Conservation (phyloP, 1,140 invertebrate genomes). For the Antheraea pernyi region DNA sequence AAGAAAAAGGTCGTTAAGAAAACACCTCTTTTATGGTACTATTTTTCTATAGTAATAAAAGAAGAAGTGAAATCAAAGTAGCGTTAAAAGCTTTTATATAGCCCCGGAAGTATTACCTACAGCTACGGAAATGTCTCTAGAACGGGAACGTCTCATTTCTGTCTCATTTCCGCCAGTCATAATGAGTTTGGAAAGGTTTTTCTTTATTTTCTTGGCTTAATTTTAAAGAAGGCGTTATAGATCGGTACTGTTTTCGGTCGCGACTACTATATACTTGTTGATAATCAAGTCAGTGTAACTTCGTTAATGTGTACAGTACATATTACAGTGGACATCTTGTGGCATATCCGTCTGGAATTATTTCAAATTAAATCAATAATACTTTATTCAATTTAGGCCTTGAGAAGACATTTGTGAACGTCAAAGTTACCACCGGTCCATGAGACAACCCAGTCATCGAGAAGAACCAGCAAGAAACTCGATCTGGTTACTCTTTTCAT, state of each 20-base stretch:
- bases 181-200: neutral
- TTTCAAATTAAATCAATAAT: too few species aligned
- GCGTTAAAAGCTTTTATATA: neutral
- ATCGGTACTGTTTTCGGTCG: neutral
- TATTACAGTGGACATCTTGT: too few species aligned
- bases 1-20: neutral
- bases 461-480: too few species aligned
- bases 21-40: neutral
- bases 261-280: too few species aligned
- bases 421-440: too few species aligned
- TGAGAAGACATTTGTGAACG: too few species aligned
- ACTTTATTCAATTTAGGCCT: too few species aligned
- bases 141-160: slow-evolving; percentile 8
- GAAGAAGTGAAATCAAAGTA: neutral
- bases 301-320: too few species aligned
- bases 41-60: neutral
- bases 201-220: neutral
- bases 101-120: slow-evolving; percentile 10
- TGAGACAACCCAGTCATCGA: too few species aligned
- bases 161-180: slow-evolving; percentile 7
- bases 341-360: too few species aligned
- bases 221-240: neutral
- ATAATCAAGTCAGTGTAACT: too few species aligned
- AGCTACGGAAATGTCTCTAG: slow-evolving; percentile 1
- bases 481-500: too few species aligned